A percentile compares a stretch with the other conserved stretches of the same genome.
Evolutionary conservation across 1,140 invertebrate species (phyloP).

Genomic region (Lepeophtheirus salmonis): DNA sequence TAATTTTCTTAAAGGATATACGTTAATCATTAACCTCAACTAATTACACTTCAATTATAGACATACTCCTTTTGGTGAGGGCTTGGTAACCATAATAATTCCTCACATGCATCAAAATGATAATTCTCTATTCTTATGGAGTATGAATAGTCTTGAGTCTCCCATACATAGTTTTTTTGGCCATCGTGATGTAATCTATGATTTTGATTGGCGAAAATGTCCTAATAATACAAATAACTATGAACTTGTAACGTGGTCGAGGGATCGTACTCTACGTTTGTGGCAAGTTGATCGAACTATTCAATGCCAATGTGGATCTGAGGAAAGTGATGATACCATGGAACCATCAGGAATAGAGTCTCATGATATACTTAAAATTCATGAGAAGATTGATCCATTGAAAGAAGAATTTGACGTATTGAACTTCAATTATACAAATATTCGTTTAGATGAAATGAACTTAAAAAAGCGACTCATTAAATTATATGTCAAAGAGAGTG

Average conservation of each 20-base stretch:
- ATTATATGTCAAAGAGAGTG: neutral
- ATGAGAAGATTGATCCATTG: neutral
- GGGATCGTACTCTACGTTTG: neutral
- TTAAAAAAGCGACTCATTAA: neutral
- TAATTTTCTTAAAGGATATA: too few species aligned
- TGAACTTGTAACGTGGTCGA: conserved; percentile 3
- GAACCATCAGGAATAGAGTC: neutral
- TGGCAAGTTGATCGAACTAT: neutral
- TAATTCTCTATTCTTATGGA: conserved; percentile 8
- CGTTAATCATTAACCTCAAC: too few species aligned
- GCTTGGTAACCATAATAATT: conserved; percentile 1
- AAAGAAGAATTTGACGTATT: neutral
- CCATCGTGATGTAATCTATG: conserved; percentile 2
- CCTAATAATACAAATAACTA: neutral
- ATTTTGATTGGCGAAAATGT: conserved; percentile 8
- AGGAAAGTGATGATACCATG: neutral
- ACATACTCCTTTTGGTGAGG: conserved; percentile 8
- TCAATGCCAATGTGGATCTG: conserved; percentile 2
- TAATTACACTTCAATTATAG: too few species aligned
- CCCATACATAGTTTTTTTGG: conserved; percentile 4
- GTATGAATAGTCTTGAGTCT: neutral
- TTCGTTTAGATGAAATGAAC: neutral
- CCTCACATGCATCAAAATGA: conserved; percentile 6
- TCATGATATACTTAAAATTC: neutral
- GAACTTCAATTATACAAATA: neutral